phyloP scores from a whole-genome alignment of 1,140 invertebrate species.

The Penaeus indicus region DNA sequence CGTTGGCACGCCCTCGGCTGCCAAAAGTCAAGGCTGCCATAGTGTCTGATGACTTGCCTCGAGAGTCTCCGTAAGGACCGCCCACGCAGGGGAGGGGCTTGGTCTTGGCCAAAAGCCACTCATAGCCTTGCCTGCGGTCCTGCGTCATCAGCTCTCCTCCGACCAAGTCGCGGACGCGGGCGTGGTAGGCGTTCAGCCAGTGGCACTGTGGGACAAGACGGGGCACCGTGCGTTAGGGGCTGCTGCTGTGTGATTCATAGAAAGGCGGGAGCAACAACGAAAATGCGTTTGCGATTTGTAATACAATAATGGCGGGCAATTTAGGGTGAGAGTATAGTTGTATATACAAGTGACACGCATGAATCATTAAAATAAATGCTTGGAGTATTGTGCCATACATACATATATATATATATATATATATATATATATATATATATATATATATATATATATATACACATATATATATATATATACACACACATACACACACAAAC shows the following conservation, averaged over 20 bases:
- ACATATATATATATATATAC: no score
- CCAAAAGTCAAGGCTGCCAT: constrained; percentile 40
- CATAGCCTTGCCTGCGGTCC: constrained; percentile 78
- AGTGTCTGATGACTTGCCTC: constrained; percentile 55
- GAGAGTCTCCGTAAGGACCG: not conserved
- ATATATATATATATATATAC: not conserved
- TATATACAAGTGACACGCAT: no score
- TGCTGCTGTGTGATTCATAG: no score
- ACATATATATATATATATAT: not conserved
- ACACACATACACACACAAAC: no score
- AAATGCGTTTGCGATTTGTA: no score
- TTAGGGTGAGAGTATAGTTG: no score
- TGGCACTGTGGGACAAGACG: constrained; percentile 73
- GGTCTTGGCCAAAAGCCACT: constrained; percentile 87
- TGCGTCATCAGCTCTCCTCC: constrained; percentile 80
- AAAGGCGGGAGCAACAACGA: no score
- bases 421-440: not conserved
- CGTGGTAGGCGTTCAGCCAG: constrained; percentile 85
- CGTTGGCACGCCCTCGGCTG: not conserved
- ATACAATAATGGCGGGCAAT: no score
- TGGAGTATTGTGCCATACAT: not conserved
- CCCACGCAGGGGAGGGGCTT: constrained; percentile 69
- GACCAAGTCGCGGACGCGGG: constrained; percentile 78
- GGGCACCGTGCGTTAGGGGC: no score
- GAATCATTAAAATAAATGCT: not conserved